Conservation (phyloP, 1,140 invertebrate genomes). For the Drosophila pruinosa region DNA sequence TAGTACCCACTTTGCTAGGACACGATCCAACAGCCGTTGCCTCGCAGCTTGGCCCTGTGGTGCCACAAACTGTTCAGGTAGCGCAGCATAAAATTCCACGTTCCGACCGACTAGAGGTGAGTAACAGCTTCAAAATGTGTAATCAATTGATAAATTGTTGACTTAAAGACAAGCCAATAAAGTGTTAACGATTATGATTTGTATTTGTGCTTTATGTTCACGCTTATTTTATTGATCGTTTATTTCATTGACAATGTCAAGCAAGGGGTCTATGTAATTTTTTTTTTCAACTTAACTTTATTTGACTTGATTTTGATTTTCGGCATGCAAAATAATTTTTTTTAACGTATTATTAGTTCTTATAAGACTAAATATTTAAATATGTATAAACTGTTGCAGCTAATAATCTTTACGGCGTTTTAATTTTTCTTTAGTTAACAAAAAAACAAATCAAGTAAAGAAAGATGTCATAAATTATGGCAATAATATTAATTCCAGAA, state of each 20-base stretch:
- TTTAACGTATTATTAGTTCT: conserved; percentile 53
- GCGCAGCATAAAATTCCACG: conserved; percentile 96
- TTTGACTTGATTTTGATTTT: conserved; percentile 38
- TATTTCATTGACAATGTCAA: conserved; percentile 21
- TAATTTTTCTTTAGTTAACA: conserved; percentile 65
- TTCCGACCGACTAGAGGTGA: conserved; percentile 97
- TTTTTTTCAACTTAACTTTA: conserved; percentile 23
- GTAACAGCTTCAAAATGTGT: conserved; percentile 57
- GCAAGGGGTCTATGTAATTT: conserved; percentile 24
- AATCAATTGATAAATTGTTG: conserved; percentile 20
- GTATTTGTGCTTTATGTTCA: conserved; percentile 33
- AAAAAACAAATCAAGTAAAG: conserved; percentile 7
- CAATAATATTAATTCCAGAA: conserved; percentile 36
- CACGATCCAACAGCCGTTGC: conserved; percentile 91
- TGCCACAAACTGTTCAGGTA: conserved; percentile 90
- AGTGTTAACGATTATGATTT: conserved; percentile 17
- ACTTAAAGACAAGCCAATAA: conserved; percentile 34
- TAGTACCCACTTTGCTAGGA: conserved; percentile 93
- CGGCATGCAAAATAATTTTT: conserved; percentile 46
- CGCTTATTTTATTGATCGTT: conserved; percentile 35
- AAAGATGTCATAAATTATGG: conserved; percentile 5
- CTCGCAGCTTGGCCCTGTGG: conserved; percentile 88
- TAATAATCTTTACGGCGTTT: conserved; percentile 66
- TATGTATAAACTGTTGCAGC: conserved; percentile 53
- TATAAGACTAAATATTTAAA: conserved; percentile 58